These are phyloP conservation scores for Neotoxoptera formosana DNA, from an alignment of 1,140 invertebrate genomes.

Conservation along the genomic window DNA sequence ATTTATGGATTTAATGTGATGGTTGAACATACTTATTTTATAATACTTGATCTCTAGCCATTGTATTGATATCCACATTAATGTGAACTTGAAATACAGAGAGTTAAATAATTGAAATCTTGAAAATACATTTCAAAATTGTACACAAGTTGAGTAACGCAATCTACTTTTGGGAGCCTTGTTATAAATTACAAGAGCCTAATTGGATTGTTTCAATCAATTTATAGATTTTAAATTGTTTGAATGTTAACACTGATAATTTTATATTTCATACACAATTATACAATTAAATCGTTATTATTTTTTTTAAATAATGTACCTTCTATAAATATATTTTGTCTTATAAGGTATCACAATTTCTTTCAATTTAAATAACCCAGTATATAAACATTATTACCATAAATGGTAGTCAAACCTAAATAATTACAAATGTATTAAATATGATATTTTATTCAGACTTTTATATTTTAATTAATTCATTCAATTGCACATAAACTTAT, in stretches of 20 bases:
- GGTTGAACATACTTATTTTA: neutral
- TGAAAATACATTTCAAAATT: neutral
- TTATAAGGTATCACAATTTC: neutral
- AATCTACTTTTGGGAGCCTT: neutral
- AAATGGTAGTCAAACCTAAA: neutral
- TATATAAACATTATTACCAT: neutral
- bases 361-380: neutral
- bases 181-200: neutral
- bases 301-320: neutral
- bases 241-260: neutral
- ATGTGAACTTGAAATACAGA: neutral
- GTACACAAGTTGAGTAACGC: neutral
- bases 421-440: neutral
- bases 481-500: neutral
- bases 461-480: neutral
- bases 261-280: no score
- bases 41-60: neutral
- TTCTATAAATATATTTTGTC: neutral
- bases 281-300: no score
- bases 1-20: no score
- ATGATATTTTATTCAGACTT: neutral
- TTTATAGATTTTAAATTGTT: neutral
- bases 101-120: neutral
- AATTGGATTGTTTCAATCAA: neutral
- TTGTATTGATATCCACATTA: neutral